Evolutionary conservation across 2,888 invertebrate genomes (phyloP), one percentile per base, ranked within the genome.

Genomic region (Spatulosminthurus flaviceps): DNA sequence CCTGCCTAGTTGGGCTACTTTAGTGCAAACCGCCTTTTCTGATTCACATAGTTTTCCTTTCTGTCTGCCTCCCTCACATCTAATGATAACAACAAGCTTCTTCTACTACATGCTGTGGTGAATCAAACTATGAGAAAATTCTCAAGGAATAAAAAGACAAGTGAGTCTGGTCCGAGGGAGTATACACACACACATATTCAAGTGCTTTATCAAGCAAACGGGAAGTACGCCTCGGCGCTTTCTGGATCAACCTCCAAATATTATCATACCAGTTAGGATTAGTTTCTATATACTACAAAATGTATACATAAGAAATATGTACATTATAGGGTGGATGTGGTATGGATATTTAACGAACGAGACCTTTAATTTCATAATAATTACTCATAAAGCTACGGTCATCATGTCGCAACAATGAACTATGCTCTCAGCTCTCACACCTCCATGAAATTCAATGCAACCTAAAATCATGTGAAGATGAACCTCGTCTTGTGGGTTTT

Each of bases 211-310:
- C 79, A 80, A 76, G 21, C 24, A 67, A 28, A 83, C 82, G 83
- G 83, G 83, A 83, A 83, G 80, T 73, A 83, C 82, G 83, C 82
- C 80, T 81, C 80, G 82, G 1, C 80, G 82, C 61, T 80, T 78
- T 79, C 79, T 79, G 73, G 76, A 81, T 79, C 79, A 76, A 64
- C 74, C 73, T 60, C 70, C 71, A 75, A 75, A 66, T 34, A 75
- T 41, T 71, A 43, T 26, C 22, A 19, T 70, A n/a, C 22, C 73
- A 28, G 26, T 73, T 73, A 73, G 28, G 51, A 73, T 73, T 73
- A 73, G 73, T 26, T 60, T 60, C 51, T 51, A n/a, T n/a, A n/a
- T n/a, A 13, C 43, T 21, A 60, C 1, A 71, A 71, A 29, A 19
- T 69, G 19, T 29, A 28, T 69, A 4, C 11, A 24, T 69, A n/a